phyloP scores from a whole-genome alignment of 2,888 invertebrate species.

The Melieria omissa region DNA sequence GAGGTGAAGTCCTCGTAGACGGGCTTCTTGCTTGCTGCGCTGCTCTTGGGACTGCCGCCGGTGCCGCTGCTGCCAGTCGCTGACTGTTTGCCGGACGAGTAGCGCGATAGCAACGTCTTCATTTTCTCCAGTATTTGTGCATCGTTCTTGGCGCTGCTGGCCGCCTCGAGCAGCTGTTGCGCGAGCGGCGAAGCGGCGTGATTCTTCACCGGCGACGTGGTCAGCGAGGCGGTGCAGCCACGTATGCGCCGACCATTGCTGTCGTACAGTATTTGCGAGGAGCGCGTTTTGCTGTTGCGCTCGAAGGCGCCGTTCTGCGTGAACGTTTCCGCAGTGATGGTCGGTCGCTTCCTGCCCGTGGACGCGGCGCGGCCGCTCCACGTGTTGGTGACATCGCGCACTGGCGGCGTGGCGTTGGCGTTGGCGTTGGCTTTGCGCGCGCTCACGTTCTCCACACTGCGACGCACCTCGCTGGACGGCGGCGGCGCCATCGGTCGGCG shows the following conservation, averaged over 20 bases:
- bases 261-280: constrained; percentile 67
- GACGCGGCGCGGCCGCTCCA: constrained; percentile 76
- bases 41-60: constrained; percentile 9
- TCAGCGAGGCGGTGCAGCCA: constrained; percentile 61
- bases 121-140: constrained; percentile 79
- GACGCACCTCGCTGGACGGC: not conserved
- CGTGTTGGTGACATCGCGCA: constrained; percentile 74
- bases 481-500: constrained; percentile 61
- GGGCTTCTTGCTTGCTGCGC: constrained; percentile 47
- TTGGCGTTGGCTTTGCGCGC: constrained; percentile 43
- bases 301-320: constrained; percentile 68
- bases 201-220: constrained; percentile 69
- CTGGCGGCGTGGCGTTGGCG: constrained; percentile 51
- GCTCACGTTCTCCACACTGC: not conserved
- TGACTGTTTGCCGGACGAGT: constrained; percentile 60
- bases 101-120: constrained; percentile 75
- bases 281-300: constrained; percentile 64
- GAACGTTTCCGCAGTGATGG: constrained; percentile 75
- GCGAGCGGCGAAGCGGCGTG: constrained; percentile 75
- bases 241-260: constrained; percentile 68
- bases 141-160: constrained; percentile 79
- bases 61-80: not conserved
- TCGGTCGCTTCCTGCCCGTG: constrained; percentile 66
- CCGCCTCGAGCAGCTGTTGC: constrained; percentile 78
- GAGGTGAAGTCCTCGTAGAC: constrained; percentile 76